A percentile compares a stretch with the other conserved stretches of the same genome.
Conservation (phyloP, 2,888 invertebrate species). For the Clivina fossor region DNA sequence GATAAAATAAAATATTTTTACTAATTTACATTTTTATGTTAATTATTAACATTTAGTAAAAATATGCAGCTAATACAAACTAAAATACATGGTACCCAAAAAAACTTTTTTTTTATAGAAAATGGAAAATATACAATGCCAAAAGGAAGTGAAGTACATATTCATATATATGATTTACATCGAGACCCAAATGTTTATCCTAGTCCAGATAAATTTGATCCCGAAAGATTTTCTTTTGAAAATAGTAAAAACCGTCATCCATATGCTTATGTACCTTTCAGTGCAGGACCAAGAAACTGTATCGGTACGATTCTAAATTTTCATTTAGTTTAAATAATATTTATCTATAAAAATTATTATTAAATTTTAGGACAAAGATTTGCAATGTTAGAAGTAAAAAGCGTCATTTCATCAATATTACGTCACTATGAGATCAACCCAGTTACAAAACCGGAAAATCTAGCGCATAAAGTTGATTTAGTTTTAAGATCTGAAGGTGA, state of each 20-base stretch:
- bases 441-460: background rate
- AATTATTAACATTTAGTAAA: too few species aligned
- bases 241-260: slow-evolving; percentile 48
- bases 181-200: slow-evolving; percentile 54
- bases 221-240: slow-evolving; percentile 57
- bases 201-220: slow-evolving; percentile 55
- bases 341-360: background rate
- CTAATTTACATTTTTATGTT: too few species aligned
- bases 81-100: background rate
- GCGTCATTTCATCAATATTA: slow-evolving; percentile 2
- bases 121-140: slow-evolving; percentile 41
- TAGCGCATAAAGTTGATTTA: slow-evolving; percentile 1
- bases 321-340: too few species aligned
- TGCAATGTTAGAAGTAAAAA: slow-evolving; percentile 2
- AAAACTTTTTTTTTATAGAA: slow-evolving; percentile 13
- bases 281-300: slow-evolving; percentile 41
- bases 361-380: slow-evolving; percentile 4
- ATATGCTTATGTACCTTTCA: slow-evolving; percentile 39
- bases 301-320: slow-evolving; percentile 34
- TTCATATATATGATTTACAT: slow-evolving; percentile 51
- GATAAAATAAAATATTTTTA: too few species aligned
- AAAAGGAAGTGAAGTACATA: slow-evolving; percentile 41
- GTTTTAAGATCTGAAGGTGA: background rate
- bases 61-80: background rate
- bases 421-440: background rate